These are phyloP conservation scores for Pimephales promelas DNA, from an alignment of 2,113 vertebrate genomes.

Conservation along the genomic window DNA sequence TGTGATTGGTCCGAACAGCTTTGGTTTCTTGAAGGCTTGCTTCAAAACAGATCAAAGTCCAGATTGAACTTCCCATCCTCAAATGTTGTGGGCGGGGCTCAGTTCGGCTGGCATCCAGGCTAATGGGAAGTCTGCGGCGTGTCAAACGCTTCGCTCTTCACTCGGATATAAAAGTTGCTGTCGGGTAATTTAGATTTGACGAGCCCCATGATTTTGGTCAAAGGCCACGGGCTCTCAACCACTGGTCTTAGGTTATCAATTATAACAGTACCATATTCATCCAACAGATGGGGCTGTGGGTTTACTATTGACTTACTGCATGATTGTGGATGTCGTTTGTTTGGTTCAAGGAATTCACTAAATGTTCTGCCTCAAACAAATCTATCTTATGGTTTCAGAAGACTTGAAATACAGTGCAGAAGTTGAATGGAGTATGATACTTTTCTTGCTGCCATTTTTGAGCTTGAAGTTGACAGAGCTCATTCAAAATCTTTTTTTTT, in stretches of 20 bases:
- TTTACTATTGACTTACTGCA: background rate
- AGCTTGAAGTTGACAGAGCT: background rate
- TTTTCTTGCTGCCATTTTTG: background rate
- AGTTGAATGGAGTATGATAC: background rate
- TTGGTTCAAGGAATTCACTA: background rate
- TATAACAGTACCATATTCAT: background rate
- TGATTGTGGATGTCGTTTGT: background rate
- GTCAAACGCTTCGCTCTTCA: too few species aligned
- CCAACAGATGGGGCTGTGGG: slow-evolving; percentile 46
- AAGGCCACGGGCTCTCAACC: too few species aligned
- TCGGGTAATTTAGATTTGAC: too few species aligned
- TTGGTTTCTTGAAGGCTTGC: too few species aligned
- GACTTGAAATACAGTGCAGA: background rate
- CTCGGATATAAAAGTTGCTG: too few species aligned
- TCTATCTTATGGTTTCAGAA: background rate
- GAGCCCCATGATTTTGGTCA: too few species aligned
- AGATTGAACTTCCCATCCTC: too few species aligned
- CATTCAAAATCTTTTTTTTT: background rate
- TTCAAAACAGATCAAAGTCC: too few species aligned
- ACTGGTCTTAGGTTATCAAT: background rate
- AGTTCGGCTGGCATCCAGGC: too few species aligned
- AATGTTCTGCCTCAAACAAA: background rate
- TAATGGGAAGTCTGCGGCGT: too few species aligned
- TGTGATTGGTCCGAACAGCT: too few species aligned
- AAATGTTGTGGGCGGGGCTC: too few species aligned